phyloP scores from a whole-genome alignment of 2,797 vertebrate genomes.

The Danio aesculapii region DNA sequence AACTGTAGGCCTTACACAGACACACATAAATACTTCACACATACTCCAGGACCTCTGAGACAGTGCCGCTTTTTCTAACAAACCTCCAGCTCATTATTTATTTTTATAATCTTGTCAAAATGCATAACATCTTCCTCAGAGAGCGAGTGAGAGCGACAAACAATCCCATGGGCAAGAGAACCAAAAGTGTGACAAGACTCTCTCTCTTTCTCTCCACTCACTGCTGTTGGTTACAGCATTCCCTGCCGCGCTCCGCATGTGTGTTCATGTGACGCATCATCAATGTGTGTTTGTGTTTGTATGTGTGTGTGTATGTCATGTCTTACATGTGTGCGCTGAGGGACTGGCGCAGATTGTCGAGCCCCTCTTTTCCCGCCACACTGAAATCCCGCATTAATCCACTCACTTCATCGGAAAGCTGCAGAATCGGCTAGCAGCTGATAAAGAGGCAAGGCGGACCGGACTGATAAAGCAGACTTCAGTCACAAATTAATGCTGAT shows the following conservation, averaged over 20 bases:
- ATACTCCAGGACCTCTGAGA: constrained; percentile 23
- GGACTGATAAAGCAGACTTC: constrained; percentile 57
- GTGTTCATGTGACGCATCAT: constrained; percentile 1
- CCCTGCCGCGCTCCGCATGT: neutral
- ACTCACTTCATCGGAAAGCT: constrained; percentile 39
- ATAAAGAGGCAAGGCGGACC: constrained; percentile 56
- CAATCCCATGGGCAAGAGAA: constrained; percentile 52
- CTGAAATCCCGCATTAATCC: constrained; percentile 46
- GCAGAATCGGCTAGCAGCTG: constrained; percentile 17
- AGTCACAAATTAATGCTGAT: constrained; percentile 58
- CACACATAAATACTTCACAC: constrained; percentile 12
- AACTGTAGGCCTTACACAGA: constrained; percentile 19
- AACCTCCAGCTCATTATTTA: constrained; percentile 48
- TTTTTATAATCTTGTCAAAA: constrained; percentile 55
- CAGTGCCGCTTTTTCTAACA: constrained; percentile 33
- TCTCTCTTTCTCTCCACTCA: constrained; percentile 29
- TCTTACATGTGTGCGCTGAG: constrained; percentile 10
- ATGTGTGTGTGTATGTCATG: constrained; percentile 26
- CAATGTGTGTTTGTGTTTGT: constrained; percentile 36
- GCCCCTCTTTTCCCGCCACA: constrained; percentile 10
- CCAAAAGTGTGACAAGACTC: constrained; percentile 53
- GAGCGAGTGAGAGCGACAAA: constrained; percentile 33
- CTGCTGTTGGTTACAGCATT: constrained; percentile 53
- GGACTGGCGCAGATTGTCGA: constrained; percentile 22
- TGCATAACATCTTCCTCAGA: constrained; percentile 45